A percentile compares a stretch with the other conserved stretches of the same genome.
These are phyloP conservation scores for Tragelaphus buxtoni DNA, from an alignment of 2,113 vertebrate species.

Conservation along the genomic window DNA sequence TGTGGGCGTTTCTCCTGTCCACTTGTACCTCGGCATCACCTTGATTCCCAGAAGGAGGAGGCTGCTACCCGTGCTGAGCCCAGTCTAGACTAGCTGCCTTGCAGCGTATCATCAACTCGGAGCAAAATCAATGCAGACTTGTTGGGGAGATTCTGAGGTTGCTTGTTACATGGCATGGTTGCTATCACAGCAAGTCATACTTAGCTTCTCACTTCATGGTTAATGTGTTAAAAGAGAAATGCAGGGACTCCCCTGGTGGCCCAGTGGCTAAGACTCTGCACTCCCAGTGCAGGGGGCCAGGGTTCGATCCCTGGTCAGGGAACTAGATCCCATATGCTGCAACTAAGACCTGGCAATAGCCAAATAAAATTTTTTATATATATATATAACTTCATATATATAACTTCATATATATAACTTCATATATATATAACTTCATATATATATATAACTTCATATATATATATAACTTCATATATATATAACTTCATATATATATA, in stretches of 20 bases:
- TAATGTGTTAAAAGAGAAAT: slow-evolving; percentile 15
- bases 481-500: too few species aligned
- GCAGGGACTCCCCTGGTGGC: not conserved
- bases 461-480: not conserved
- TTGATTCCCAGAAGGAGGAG: not conserved
- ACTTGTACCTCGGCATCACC: not conserved
- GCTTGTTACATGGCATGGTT: not conserved
- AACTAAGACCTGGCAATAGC: not conserved
- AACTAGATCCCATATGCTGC: not conserved
- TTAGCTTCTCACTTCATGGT: not conserved
- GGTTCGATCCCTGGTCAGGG: not conserved
- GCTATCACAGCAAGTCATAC: not conserved
- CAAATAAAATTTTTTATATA: not conserved
- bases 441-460: not conserved
- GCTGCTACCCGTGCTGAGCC: not conserved
- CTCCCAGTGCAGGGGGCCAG: not conserved
- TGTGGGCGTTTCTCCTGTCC: not conserved
- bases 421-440: too few species aligned
- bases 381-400: too few species aligned
- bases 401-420: not conserved
- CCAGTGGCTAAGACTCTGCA: not conserved
- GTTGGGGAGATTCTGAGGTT: not conserved
- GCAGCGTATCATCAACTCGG: not conserved
- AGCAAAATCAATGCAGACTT: not conserved
- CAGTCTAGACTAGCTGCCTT: not conserved